Percentiles rank a stretch among this genome's conserved stretches.
Evolutionary conservation across 1,140 invertebrate genomes (phyloP).

Genomic region (Oryctes rhinoceros): DNA sequence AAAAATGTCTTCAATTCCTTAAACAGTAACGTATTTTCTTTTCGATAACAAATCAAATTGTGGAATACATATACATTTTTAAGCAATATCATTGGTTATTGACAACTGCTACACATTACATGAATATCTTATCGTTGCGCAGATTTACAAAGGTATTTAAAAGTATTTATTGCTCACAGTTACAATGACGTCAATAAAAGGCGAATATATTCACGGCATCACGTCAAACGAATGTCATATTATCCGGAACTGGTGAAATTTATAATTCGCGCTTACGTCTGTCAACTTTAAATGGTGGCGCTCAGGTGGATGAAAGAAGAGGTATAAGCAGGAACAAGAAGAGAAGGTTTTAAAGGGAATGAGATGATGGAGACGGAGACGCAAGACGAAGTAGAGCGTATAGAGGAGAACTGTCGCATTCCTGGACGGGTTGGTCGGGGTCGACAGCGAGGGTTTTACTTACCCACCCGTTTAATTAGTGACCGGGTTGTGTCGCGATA

Average conservation of each 20-base stretch:
- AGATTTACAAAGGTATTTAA: too few species aligned
- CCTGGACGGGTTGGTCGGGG: constrained; percentile 36
- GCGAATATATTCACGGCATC: background rate
- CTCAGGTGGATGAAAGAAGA: constrained; percentile 17
- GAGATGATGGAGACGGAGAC: constrained; percentile 9
- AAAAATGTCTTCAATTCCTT: too few species aligned
- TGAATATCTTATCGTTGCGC: too few species aligned
- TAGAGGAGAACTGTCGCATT: constrained; percentile 31
- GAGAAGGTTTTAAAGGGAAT: constrained; percentile 5
- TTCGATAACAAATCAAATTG: too few species aligned
- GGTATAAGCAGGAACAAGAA: constrained; percentile 6
- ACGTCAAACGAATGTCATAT: constrained; percentile 12
- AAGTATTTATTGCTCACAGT: background rate
- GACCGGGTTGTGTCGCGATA: constrained; percentile 45
- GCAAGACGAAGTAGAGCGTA: constrained; percentile 26
- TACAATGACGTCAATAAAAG: background rate
- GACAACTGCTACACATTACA: too few species aligned
- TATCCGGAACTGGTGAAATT: constrained; percentile 23
- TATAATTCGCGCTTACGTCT: constrained; percentile 33
- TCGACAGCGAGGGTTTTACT: constrained; percentile 40
- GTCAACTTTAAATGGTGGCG: constrained; percentile 7
- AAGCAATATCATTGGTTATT: too few species aligned
- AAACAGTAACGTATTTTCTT: too few species aligned
- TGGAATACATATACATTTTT: too few species aligned
- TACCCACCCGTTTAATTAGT: constrained; percentile 40